Percentiles rank a stretch among this genome's conserved stretches.
These are phyloP conservation scores for Ammodytes dubius DNA, from an alignment of 2,113 vertebrate genomes.

Conservation along the genomic window DNA sequence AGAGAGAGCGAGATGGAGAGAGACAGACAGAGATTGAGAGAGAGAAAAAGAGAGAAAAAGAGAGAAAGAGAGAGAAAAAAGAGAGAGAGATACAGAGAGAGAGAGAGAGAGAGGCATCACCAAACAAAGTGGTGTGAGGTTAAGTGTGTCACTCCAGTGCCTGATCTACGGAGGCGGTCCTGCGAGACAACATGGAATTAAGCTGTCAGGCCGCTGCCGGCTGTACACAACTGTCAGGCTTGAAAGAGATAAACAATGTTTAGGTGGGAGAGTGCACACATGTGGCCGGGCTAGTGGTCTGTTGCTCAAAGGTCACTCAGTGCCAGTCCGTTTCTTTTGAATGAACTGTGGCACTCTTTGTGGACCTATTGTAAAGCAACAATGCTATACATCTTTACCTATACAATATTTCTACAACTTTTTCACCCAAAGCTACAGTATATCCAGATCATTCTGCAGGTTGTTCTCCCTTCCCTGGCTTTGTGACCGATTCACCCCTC, in stretches of 20 bases:
- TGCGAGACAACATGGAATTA: constrained; percentile 76
- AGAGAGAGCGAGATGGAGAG: too few species aligned
- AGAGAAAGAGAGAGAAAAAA: too few species aligned
- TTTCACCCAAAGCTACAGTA: not conserved
- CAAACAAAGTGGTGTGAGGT: constrained; percentile 52
- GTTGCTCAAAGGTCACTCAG: constrained; percentile 49
- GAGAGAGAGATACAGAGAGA: too few species aligned
- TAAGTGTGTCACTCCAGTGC: constrained; percentile 61
- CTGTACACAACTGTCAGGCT: constrained; percentile 63
- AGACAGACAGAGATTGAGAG: too few species aligned
- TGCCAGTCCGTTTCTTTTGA: constrained; percentile 35
- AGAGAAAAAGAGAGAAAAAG: too few species aligned
- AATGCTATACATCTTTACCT: not conserved
- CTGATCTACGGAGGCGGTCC: constrained; percentile 63
- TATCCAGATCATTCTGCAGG: not conserved
- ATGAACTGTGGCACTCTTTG: constrained; percentile 55
- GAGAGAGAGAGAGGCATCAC: constrained; percentile 38
- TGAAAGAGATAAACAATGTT: constrained; percentile 75
- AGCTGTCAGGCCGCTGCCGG: constrained; percentile 71
- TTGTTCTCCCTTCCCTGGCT: not conserved
- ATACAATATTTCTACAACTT: not conserved
- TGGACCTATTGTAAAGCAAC: not conserved
- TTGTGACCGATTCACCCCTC: not conserved
- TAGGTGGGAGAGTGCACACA: constrained; percentile 59
- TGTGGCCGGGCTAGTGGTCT: constrained; percentile 53